Conservation (phyloP, 2,888 invertebrate species). For the Cephus rjabovi region DNA sequence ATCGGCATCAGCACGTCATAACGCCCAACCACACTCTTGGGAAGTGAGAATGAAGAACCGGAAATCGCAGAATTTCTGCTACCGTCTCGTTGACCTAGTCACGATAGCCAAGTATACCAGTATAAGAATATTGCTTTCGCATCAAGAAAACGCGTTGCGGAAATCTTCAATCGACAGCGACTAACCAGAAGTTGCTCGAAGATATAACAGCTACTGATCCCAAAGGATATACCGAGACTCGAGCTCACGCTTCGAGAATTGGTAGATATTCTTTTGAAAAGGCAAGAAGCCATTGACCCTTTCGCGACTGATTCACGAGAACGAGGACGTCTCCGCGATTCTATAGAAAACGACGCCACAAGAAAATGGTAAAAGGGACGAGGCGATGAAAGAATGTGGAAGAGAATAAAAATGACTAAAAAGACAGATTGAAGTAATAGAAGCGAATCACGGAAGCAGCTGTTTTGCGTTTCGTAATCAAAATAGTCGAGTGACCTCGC, state of each 20-base stretch:
- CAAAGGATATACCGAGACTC: not conserved
- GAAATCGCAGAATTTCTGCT: not conserved
- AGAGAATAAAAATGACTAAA: not conserved
- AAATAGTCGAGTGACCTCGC: not conserved
- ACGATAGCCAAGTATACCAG: not conserved
- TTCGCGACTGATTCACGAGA: not conserved
- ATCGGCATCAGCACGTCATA: not conserved
- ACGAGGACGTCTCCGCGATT: not conserved
- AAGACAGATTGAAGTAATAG: not conserved
- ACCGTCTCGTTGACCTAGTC: not conserved
- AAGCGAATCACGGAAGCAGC: not conserved
- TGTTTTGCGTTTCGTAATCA: not conserved
- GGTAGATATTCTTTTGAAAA: not conserved
- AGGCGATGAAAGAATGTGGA: not conserved
- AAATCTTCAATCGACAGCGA: not conserved
- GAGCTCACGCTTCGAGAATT: not conserved
- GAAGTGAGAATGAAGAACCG: not conserved
- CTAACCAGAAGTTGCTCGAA: not conserved
- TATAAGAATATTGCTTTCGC: not conserved
- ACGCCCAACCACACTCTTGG: not conserved
- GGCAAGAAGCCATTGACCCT: not conserved
- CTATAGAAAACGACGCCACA: not conserved
- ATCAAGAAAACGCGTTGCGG: not conserved
- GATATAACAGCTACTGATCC: not conserved
- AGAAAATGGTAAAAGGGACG: not conserved